Conservation (phyloP, 2,113 vertebrate species). For the Syrrhaptes paradoxus region DNA sequence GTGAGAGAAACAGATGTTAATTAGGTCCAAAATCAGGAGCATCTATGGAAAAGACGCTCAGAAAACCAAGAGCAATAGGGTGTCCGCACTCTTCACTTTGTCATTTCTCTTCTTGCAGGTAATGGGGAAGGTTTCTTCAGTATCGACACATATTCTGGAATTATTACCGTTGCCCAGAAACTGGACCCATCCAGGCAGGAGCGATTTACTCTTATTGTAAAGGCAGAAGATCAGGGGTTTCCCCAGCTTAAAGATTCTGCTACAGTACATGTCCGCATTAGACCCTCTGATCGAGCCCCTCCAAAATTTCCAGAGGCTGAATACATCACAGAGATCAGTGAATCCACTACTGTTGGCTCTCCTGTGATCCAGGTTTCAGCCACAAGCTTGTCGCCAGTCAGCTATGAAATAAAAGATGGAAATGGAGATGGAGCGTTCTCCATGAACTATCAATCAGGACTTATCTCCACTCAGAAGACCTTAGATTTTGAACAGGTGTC, state of each 20-base stretch:
- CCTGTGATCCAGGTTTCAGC: conserved; percentile 84
- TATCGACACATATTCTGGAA: conserved; percentile 82
- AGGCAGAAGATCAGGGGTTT: conserved; percentile 89
- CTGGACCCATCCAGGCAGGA: conserved; percentile 77
- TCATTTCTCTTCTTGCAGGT: conserved; percentile 78
- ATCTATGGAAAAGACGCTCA: not conserved
- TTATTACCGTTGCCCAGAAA: conserved; percentile 81
- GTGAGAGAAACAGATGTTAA: not conserved
- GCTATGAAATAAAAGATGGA: conserved; percentile 88
- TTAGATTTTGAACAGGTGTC: conserved; percentile 87
- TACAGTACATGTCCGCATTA: conserved; percentile 79
- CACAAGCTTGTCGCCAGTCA: conserved; percentile 82
- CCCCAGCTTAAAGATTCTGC: conserved; percentile 85
- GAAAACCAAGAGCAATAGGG: not conserved
- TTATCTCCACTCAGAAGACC: conserved; percentile 80
- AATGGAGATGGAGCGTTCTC: conserved; percentile 83
- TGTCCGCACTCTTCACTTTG: not conserved
- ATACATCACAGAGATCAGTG: conserved; percentile 90
- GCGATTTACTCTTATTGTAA: conserved; percentile 84
- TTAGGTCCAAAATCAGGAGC: not conserved
- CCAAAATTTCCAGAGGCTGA: conserved; percentile 86
- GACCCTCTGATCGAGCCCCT: conserved; percentile 82
- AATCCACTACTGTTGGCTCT: conserved; percentile 77
- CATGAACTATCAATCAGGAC: conserved; percentile 89
- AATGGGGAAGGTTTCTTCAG: conserved; percentile 85